These are phyloP conservation scores for Rhipidura dahli DNA, from an alignment of 2,113 vertebrate genomes.

Conservation along the genomic window DNA sequence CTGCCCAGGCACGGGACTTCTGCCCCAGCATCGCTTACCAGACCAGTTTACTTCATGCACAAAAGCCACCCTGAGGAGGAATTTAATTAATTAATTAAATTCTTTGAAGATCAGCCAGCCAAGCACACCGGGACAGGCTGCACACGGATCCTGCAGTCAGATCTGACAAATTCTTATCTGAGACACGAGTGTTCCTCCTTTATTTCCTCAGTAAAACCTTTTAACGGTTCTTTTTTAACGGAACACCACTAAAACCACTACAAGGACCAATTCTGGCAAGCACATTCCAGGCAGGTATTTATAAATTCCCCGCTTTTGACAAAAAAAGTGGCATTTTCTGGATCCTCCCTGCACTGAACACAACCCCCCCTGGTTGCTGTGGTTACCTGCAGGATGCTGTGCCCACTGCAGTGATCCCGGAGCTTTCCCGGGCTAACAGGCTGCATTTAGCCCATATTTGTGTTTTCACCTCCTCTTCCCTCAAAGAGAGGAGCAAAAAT, in stretches of 20 bases:
- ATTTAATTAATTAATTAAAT: background rate
- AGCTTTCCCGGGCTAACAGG: background rate
- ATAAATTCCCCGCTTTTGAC: background rate
- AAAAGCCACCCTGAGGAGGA: background rate
- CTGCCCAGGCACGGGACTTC: fast-evolving
- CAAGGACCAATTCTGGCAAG: background rate
- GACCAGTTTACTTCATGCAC: background rate
- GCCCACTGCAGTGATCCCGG: background rate
- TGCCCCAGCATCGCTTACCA: background rate
- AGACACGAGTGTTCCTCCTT: background rate
- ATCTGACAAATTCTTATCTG: background rate
- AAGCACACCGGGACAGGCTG: background rate
- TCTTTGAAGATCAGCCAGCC: background rate
- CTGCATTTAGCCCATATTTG: background rate
- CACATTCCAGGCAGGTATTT: background rate
- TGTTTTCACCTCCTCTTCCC: slow-evolving; percentile 46
- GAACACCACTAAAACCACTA: background rate
- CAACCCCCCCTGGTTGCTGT: background rate
- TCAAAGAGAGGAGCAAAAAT: background rate
- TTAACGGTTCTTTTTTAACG: background rate
- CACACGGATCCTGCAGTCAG: background rate
- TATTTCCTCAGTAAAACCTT: background rate
- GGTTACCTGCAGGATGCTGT: slow-evolving; percentile 14
- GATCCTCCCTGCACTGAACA: background rate
- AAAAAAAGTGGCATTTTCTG: background rate